These are phyloP conservation scores for Drosophila borborema DNA, from an alignment of 2,888 invertebrate species.

Conservation along the genomic window DNA sequence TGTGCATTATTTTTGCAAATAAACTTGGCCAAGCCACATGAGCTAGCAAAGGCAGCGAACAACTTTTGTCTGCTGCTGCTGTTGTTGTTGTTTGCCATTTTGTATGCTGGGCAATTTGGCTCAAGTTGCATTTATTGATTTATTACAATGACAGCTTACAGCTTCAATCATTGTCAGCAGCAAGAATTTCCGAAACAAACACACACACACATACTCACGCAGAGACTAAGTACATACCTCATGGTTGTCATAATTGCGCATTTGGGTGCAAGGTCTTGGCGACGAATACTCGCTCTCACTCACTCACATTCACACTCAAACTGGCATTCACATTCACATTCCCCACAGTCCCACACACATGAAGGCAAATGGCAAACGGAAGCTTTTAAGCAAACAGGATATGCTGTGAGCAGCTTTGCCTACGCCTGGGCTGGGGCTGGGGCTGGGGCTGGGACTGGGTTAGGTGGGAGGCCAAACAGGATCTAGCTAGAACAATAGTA, in stretches of 20 bases:
- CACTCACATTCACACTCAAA: not conserved
- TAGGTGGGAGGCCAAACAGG: slow-evolving; percentile 30
- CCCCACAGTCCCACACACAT: slow-evolving; percentile 9
- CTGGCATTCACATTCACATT: slow-evolving; percentile 1
- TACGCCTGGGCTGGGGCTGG: not conserved
- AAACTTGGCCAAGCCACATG: slow-evolving; percentile 47
- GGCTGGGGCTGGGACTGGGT: not conserved
- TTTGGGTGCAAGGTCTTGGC: slow-evolving; percentile 66
- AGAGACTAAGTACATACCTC: slow-evolving; percentile 21
- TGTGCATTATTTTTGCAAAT: slow-evolving; percentile 79
- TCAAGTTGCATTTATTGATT: slow-evolving; percentile 77
- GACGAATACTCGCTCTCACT: slow-evolving; percentile 7
- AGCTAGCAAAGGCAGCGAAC: slow-evolving; percentile 2
- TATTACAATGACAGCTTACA: slow-evolving; percentile 56
- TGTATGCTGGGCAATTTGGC: slow-evolving; percentile 53
- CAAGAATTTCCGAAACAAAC: slow-evolving; percentile 30
- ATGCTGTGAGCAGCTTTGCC: slow-evolving; percentile 72
- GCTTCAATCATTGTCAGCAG: slow-evolving; percentile 62
- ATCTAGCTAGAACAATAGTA: slow-evolving; percentile 51
- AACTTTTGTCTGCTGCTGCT: slow-evolving; percentile 26
- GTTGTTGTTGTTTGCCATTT: slow-evolving; percentile 53
- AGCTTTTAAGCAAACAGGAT: slow-evolving; percentile 79
- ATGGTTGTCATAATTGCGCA: slow-evolving; percentile 71
- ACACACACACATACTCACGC: slow-evolving; percentile 25
- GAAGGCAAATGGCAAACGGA: slow-evolving; percentile 57